These are phyloP conservation scores for Polyergus mexicanus DNA, from an alignment of 1,140 invertebrate genomes.

Conservation along the genomic window DNA sequence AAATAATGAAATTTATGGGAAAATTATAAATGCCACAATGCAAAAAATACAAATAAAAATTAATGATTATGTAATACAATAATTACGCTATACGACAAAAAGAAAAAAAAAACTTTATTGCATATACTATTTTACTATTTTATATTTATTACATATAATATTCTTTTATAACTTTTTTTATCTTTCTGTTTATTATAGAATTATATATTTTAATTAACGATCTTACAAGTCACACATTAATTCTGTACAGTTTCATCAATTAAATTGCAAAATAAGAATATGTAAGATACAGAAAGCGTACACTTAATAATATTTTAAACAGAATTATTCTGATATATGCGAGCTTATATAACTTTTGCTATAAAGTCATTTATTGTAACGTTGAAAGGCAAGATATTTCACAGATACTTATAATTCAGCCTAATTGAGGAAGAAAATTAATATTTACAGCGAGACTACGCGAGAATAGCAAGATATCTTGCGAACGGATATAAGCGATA, in stretches of 20 bases:
- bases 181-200: neutral
- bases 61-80: neutral
- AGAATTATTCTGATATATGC: neutral
- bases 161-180: neutral
- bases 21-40: neutral
- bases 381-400: neutral
- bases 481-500: neutral
- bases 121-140: neutral
- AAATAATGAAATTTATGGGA: neutral
- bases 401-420: constrained; percentile 43
- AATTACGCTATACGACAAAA: neutral
- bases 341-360: neutral
- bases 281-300: neutral
- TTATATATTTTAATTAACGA: neutral
- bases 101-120: neutral
- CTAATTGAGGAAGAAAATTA: constrained; percentile 12
- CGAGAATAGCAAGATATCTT: neutral
- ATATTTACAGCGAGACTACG: neutral
- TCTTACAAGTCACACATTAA: neutral
- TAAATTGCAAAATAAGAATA: neutral
- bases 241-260: neutral
- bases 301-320: neutral
- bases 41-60: neutral
- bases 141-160: neutral
- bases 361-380: neutral